Evolutionary conservation across 1,140 invertebrate genomes (phyloP).

Genomic region (Drosophila busckii): DNA sequence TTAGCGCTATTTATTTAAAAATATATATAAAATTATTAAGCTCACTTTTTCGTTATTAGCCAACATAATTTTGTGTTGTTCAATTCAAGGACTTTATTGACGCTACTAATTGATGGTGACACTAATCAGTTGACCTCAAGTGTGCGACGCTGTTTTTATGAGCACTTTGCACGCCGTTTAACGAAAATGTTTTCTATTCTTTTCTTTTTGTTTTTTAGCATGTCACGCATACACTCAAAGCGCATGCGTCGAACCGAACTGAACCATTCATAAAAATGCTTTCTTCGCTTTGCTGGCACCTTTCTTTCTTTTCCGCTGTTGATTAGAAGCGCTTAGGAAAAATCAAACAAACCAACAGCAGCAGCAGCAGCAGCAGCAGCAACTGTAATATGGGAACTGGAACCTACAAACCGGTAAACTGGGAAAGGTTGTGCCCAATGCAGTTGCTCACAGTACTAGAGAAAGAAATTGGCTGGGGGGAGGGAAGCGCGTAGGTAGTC

Average conservation of each 20-base stretch:
- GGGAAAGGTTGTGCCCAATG: conserved; percentile 31
- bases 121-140: conserved; percentile 70
- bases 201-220: too few relatives aligned
- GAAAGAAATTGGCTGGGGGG: conserved; percentile 12
- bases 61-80: too few relatives aligned
- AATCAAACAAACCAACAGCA: conserved; percentile 31
- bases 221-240: conserved; percentile 31
- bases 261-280: conserved; percentile 70
- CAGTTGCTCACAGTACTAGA: conserved; percentile 17
- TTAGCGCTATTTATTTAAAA: conserved; percentile 20
- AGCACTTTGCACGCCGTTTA: conserved; percentile 62
- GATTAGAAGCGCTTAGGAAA: conserved; percentile 42
- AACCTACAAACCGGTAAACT: conserved; percentile 19
- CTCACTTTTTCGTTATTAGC: too few relatives aligned
- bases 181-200: conserved; percentile 46
- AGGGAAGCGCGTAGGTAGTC: conserved; percentile 34
- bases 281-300: conserved; percentile 60
- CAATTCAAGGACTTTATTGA: conserved; percentile 8
- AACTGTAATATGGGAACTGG: conserved; percentile 15
- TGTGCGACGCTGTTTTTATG: conserved; percentile 55
- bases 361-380: background rate
- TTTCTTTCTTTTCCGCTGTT: conserved; percentile 33
- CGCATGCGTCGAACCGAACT: conserved; percentile 37
- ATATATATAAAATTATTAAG: conserved; percentile 8
- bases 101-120: conserved; percentile 61